Evolutionary conservation across 2,888 invertebrate genomes (phyloP), one percentile per base, ranked within the genome.

Genomic region (Megastigmus dorsalis): DNA sequence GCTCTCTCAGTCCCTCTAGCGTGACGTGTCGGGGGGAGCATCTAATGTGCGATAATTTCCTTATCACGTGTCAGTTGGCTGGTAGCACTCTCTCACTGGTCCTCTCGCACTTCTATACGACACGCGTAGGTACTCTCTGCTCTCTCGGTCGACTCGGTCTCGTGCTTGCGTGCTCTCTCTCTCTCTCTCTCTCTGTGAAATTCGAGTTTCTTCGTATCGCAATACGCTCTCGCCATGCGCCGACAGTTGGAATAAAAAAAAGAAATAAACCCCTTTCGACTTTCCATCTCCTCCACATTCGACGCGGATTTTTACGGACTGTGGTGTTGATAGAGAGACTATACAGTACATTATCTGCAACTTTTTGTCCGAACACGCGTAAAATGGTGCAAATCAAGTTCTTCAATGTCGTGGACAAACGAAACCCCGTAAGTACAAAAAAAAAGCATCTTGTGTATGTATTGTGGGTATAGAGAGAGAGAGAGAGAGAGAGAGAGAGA

Each of bases 341-440:
- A n/a, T n/a, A n/a, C n/a, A n/a, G n/a, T n/a, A n/a, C n/a, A n/a
- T n/a, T n/a, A 23, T 48, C 5, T 48, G 7, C 10, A 41, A 3
- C 13, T 45, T 45, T 45, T 18, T 18, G 3, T 15, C 45, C 4
- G 23, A n/a, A n/a, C n/a, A 5, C 48, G 54, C 10, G n/a, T 13
- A 57, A 68, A 2, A 85, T 85, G 84, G 85, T 85, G 77, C 84
- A 85, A 78, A 84, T 85, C 59, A 84, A 81, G 81, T 80, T 84
- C 60, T 82, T 82, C 80, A 83, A 80, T 75, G 83, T 84, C 55
- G 82, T 84, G 41, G 82, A 85, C 79, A 82, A 83, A 76, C 81
- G 80, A 67, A 82, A 83, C 74, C 80, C 82, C 26, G 85, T 85
- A 79, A 84, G 85, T 84, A 78, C n/a, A n/a, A n/a, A n/a, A n/a